phyloP scores from a whole-genome alignment of 2,113 vertebrate genomes.

The Riparia riparia region DNA sequence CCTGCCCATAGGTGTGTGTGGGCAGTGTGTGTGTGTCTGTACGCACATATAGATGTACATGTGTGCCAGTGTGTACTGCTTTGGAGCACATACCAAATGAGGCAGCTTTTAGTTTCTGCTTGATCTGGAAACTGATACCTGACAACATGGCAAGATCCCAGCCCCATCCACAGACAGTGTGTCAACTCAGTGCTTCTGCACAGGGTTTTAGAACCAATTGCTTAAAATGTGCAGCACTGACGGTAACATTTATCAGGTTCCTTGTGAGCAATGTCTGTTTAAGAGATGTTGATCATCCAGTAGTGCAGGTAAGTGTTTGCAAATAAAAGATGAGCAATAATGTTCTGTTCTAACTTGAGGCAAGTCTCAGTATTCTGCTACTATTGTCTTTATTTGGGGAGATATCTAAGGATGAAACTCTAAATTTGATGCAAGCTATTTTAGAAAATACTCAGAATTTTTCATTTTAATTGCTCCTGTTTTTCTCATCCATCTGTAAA shows the following conservation, averaged over 20 bases:
- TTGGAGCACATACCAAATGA: not conserved
- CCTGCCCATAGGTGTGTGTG: not conserved
- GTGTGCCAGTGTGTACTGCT: not conserved
- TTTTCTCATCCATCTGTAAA: conserved; percentile 50
- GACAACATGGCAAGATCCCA: not conserved
- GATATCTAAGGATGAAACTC: conserved; percentile 25
- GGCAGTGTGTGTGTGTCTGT: not conserved
- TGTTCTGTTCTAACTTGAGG: not conserved
- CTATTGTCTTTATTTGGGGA: conserved; percentile 30
- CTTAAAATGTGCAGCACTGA: not conserved
- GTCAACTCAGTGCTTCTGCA: not conserved
- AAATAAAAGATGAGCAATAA: not conserved
- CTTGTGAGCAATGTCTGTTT: not conserved
- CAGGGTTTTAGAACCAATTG: not conserved
- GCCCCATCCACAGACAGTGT: not conserved
- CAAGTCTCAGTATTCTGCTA: conserved; percentile 1
- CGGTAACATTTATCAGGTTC: not conserved
- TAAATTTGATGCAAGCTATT: conserved; percentile 43
- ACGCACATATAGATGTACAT: rapidly evolving
- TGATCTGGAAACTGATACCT: not conserved
- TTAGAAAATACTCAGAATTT: conserved; percentile 36
- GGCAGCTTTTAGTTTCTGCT: not conserved
- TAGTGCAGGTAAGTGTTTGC: not conserved
- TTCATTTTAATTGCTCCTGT: conserved; percentile 45
- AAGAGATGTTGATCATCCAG: not conserved